A percentile compares a stretch with the other conserved stretches of the same genome.
phyloP scores from a whole-genome alignment of 2,113 vertebrate genomes.

The Pipra filicauda region DNA sequence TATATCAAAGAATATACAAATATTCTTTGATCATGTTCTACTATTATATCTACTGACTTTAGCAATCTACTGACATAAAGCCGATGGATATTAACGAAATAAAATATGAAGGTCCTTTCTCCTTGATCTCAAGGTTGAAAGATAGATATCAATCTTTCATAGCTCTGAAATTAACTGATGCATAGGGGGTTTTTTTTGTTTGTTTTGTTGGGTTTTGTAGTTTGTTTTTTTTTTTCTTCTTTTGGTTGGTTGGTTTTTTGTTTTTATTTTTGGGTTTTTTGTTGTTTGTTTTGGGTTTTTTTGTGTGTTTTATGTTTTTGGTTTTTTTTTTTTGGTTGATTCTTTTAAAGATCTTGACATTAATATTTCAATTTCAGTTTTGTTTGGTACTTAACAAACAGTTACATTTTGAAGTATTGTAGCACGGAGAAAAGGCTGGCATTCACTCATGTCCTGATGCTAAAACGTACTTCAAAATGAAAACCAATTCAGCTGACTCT shows the following conservation, averaged over 20 bases:
- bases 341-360: background rate
- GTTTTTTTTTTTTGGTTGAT: background rate
- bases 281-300: background rate
- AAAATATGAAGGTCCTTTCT: background rate
- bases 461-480: background rate
- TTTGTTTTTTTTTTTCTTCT: too few species aligned
- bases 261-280: background rate
- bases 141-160: background rate
- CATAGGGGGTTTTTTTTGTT: background rate
- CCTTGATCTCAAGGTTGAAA: background rate
- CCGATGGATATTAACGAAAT: background rate
- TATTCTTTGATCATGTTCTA: background rate
- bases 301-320: too few species aligned
- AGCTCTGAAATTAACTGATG: background rate
- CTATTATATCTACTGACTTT: background rate
- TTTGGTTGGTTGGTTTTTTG: background rate
- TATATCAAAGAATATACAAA: too few species aligned
- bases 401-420: background rate
- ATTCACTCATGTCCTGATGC: background rate
- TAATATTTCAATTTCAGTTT: background rate
- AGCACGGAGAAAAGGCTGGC: background rate
- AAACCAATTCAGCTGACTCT: background rate
- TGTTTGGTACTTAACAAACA: background rate
- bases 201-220: background rate
- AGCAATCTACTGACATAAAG: background rate